Percentiles rank a stretch among this genome's conserved stretches.
phyloP scores from a whole-genome alignment of 2,888 invertebrate species.

The Rutpela maculata region DNA sequence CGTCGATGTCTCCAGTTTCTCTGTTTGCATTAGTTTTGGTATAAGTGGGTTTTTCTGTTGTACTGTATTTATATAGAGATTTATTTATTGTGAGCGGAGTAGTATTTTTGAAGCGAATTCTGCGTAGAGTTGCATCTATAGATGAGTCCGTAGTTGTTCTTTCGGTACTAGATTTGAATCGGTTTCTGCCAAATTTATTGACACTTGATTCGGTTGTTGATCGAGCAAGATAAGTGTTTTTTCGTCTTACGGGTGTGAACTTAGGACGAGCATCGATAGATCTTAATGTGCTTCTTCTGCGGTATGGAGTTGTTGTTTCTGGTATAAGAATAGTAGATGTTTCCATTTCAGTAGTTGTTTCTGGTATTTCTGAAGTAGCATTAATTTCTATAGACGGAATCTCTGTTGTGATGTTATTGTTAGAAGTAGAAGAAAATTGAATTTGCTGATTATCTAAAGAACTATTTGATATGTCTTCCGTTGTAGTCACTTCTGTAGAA shows the following conservation, averaged over 20 bases:
- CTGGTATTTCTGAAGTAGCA: not conserved
- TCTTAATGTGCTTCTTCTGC: constrained; percentile 56
- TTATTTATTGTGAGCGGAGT: constrained; percentile 48
- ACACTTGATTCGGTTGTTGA: constrained; percentile 51
- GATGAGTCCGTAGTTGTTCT: not conserved
- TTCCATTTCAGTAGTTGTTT: constrained; percentile 36
- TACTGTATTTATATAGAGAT: constrained; percentile 55
- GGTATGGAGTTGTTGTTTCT: constrained; percentile 54
- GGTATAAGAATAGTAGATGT: constrained; percentile 33
- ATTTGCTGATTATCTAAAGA: constrained; percentile 25
- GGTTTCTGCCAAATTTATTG: constrained; percentile 49
- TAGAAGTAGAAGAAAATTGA: constrained; percentile 13
- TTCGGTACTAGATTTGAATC: constrained; percentile 49
- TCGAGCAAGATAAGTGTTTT: constrained; percentile 35
- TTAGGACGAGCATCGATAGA: constrained; percentile 58
- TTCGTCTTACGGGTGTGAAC: constrained; percentile 50
- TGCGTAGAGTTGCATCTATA: not conserved
- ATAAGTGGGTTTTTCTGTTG: constrained; percentile 46
- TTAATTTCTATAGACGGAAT: not conserved
- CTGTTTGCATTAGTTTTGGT: not conserved
- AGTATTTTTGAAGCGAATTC: constrained; percentile 40
- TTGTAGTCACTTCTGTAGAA: constrained; percentile 28
- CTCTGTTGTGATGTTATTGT: constrained; percentile 25
- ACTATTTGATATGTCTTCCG: constrained; percentile 32
- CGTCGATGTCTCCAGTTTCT: not conserved